Evolutionary conservation across 92 coral and sea anemone species (phyloP).

Genomic region (Isaurus tuberculatus): DNA sequence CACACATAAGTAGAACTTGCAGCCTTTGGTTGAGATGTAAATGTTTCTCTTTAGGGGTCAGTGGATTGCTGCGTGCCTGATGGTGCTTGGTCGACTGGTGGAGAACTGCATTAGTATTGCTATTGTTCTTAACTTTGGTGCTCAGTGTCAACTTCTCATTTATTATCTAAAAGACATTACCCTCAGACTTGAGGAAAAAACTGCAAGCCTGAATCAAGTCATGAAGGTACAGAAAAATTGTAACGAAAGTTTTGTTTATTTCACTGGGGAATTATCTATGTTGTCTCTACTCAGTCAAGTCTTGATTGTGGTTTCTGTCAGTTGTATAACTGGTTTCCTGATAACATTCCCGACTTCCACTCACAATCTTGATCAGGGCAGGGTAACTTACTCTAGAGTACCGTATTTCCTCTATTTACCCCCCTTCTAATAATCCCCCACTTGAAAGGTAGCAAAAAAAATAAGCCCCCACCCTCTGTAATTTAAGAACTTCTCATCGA

Average conservation of each 20-base stretch:
- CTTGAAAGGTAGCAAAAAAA: too few relatives aligned
- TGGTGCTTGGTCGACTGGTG: slow-evolving; percentile 84
- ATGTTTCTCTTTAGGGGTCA: slow-evolving; percentile 54
- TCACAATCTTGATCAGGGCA: too few relatives aligned
- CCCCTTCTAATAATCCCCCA: too few relatives aligned
- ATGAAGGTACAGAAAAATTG: slow-evolving; percentile 78
- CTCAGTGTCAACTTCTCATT: slow-evolving; percentile 87
- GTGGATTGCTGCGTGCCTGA: slow-evolving; percentile 67
- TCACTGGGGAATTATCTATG: too few relatives aligned
- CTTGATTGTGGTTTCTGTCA: too few relatives aligned
- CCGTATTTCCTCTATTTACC: too few relatives aligned
- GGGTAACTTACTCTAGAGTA: too few relatives aligned
- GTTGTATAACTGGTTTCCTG: too few relatives aligned
- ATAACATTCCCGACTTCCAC: too few relatives aligned
- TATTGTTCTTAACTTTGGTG: slow-evolving; percentile 86
- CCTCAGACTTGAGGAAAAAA: slow-evolving; percentile 91
- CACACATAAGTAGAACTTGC: background rate
- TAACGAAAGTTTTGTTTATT: background rate
- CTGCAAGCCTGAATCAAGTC: slow-evolving; percentile 67
- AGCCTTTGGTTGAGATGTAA: background rate
- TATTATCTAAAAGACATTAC: slow-evolving; percentile 84
- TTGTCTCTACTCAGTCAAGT: too few relatives aligned
- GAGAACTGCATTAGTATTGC: slow-evolving; percentile 74
- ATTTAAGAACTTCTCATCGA: too few relatives aligned
- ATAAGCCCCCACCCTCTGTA: too few relatives aligned